Conservation (phyloP, 2,113 vertebrate genomes). For the Silurus meridionalis region DNA sequence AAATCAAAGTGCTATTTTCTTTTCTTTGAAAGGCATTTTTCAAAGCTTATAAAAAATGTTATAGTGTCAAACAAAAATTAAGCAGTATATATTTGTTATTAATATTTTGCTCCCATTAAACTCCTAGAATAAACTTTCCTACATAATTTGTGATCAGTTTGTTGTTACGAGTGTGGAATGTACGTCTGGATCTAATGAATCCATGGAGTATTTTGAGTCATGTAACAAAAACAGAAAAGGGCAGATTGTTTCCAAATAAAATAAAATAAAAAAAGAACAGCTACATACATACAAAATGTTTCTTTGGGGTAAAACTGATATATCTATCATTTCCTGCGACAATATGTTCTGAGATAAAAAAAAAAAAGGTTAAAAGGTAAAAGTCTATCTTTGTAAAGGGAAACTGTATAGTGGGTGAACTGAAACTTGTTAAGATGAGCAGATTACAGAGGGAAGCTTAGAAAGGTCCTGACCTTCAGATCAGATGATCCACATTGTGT, state of each 20-base stretch:
- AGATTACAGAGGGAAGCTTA: conserved; percentile 53
- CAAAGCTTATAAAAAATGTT: not conserved
- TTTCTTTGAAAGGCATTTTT: too few relatives aligned
- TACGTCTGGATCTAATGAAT: not conserved
- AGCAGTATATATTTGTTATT: not conserved
- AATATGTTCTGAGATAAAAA: conserved; percentile 19
- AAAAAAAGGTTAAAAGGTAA: conserved; percentile 36
- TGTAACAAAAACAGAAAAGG: not conserved
- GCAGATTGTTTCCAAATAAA: not conserved
- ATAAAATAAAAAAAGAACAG: not conserved
- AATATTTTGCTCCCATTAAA: not conserved
- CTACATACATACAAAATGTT: not conserved
- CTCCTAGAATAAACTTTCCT: not conserved
- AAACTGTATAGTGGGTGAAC: conserved; percentile 62
- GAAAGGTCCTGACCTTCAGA: conserved; percentile 65
- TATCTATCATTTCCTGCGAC: conserved; percentile 16
- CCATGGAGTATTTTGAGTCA: too few relatives aligned
- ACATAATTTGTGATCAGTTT: not conserved
- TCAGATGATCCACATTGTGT: conserved; percentile 64
- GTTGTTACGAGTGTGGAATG: not conserved
- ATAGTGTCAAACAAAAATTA: not conserved
- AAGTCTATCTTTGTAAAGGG: conserved; percentile 19
- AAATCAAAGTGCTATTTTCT: not conserved
- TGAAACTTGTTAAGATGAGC: conserved; percentile 70
- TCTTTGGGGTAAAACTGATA: not conserved